Conservation (phyloP, 1,140 invertebrate genomes). For the Penaeus chinensis region DNA sequence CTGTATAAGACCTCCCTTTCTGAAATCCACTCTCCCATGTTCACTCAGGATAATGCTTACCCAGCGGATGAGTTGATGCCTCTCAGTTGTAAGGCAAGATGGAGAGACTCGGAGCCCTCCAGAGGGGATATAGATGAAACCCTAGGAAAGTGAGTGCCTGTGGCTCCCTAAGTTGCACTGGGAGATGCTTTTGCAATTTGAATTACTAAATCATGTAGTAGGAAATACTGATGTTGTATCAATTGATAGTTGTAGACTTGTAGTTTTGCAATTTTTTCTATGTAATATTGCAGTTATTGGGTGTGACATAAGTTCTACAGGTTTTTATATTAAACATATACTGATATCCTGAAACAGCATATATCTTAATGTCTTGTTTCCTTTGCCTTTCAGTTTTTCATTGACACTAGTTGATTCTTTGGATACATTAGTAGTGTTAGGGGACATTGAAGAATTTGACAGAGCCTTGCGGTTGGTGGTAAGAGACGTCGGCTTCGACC, state of each 20-base stretch:
- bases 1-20: not conserved
- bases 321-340: no score
- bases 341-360: not conserved
- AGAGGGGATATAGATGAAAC: conserved; percentile 96
- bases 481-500: conserved; percentile 89
- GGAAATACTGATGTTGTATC: no score
- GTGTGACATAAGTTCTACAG: no score
- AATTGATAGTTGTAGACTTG: no score
- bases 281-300: no score
- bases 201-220: no score
- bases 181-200: no score
- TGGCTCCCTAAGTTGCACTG: not conserved
- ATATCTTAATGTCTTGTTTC: conserved; percentile 19
- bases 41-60: conserved; percentile 85
- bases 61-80: conserved; percentile 99
- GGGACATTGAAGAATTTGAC: conserved; percentile 95
- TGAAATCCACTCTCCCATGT: conserved; percentile 36
- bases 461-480: conserved; percentile 84
- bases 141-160: conserved; percentile 86
- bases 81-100: conserved; percentile 92
- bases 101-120: conserved; percentile 84
- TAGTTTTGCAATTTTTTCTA: no score
- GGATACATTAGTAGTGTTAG: conserved; percentile 87
- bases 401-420: conserved; percentile 94
- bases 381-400: conserved; percentile 86